These are phyloP conservation scores for Pogona vitticeps DNA, from an alignment of 2,113 vertebrate genomes.

Conservation along the genomic window DNA sequence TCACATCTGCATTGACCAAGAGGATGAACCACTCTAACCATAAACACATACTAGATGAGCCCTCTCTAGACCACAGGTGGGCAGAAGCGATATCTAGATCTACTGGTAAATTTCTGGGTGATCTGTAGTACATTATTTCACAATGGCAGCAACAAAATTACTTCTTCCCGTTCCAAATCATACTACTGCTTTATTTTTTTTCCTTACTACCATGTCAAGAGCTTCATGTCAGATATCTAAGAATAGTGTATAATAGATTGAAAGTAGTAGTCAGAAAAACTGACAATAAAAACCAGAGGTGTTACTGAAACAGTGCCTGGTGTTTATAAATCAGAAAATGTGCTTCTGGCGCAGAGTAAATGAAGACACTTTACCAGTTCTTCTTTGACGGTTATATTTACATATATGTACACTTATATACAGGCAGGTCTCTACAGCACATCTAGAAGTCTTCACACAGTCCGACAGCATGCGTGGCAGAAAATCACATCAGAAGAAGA, in stretches of 20 bases:
- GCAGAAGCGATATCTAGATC: background rate
- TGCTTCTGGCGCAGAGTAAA: no score
- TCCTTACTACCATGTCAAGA: background rate
- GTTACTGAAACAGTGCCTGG: background rate
- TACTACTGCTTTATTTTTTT: background rate
- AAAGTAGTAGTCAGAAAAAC: background rate
- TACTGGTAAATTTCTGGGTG: background rate
- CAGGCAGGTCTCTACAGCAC: no score
- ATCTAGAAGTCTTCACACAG: no score
- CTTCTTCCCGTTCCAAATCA: background rate
- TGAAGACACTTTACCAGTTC: no score
- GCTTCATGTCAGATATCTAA: background rate
- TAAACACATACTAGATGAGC: background rate
- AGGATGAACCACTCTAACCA: background rate
- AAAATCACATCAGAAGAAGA: no score
- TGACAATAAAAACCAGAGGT: background rate
- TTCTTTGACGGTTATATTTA: no score
- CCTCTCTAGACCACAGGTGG: background rate
- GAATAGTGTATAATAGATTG: background rate
- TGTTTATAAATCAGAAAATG: background rate
- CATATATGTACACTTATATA: no score
- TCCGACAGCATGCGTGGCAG: no score
- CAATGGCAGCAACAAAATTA: background rate
- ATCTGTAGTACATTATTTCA: background rate
- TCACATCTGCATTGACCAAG: background rate